These are phyloP conservation scores for Globodera rostochiensis DNA, from an alignment of 1,140 invertebrate species.

Conservation along the genomic window DNA sequence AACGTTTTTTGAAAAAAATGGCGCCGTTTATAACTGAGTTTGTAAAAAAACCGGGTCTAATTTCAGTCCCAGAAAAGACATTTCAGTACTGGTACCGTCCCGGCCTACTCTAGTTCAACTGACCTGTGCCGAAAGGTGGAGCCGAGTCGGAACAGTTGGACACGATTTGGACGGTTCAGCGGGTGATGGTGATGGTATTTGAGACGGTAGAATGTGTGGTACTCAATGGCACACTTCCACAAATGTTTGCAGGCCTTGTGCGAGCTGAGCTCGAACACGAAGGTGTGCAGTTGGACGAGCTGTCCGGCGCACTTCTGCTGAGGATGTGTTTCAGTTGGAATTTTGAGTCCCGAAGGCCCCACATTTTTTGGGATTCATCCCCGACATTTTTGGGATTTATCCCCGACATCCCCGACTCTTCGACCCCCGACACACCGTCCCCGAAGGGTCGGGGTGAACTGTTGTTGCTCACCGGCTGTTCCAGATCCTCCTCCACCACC, in stretches of 20 bases:
- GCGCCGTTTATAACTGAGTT: slow-evolving; percentile 10
- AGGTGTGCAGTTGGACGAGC: slow-evolving; percentile 62
- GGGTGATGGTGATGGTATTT: slow-evolving; percentile 45
- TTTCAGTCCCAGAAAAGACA: neutral
- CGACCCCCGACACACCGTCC: no score
- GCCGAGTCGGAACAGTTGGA: slow-evolving; percentile 60
- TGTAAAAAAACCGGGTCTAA: neutral
- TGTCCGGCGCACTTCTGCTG: slow-evolving; percentile 38
- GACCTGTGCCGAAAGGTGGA: slow-evolving; percentile 62
- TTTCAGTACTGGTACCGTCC: neutral
- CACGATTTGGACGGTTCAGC: slow-evolving; percentile 33
- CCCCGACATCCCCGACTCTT: no score
- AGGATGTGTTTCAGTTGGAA: neutral
- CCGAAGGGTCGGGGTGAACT: neutral
- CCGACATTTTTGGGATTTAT: no score
- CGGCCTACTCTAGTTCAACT: no score
- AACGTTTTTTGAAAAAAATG: neutral
- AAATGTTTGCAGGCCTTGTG: slow-evolving; percentile 96
- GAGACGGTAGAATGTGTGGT: slow-evolving; percentile 94
- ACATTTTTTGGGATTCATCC: no score
- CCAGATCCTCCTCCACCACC: slow-evolving; percentile 63
- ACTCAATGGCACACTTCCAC: slow-evolving; percentile 96
- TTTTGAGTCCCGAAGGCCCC: no score
- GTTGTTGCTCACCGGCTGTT: slow-evolving; percentile 47
- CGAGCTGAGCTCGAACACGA: slow-evolving; percentile 78